Evolutionary conservation across 2,113 vertebrate species (phyloP).

Genomic region (Siphamia tubifer): DNA sequence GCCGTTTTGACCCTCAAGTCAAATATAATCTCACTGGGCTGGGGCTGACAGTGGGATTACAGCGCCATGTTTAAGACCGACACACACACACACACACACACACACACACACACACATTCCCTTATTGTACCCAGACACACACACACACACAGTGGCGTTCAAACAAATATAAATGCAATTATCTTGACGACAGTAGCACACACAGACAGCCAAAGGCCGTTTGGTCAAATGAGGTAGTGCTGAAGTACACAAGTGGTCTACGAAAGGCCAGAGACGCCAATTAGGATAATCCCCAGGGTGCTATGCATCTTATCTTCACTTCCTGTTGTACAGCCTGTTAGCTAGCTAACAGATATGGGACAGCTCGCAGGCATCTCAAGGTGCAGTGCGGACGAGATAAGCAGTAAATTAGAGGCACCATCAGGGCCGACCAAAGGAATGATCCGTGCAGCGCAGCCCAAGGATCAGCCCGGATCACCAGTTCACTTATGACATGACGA

Average conservation of each 20-base stretch:
- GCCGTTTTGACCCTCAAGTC: neutral
- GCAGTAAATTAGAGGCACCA: conserved; percentile 18
- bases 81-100: conserved; percentile 6
- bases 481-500: neutral
- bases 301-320: conserved; percentile 13
- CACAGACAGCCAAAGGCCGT: neutral
- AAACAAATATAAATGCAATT: neutral
- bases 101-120: neutral
- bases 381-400: conserved; percentile 12
- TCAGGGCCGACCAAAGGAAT: neutral
- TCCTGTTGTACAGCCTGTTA: neutral
- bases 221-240: neutral
- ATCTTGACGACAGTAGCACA: neutral
- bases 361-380: neutral
- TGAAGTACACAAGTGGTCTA: neutral
- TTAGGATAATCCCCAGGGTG: conserved; percentile 3
- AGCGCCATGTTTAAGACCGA: neutral
- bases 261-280: conserved; percentile 5
- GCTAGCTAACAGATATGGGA: conserved; percentile 2
- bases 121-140: too few species aligned
- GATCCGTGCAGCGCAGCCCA: neutral
- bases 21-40: neutral
- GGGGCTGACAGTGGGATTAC: neutral
- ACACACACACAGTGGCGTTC: neutral
- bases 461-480: neutral